Percentiles rank a stretch among this genome's conserved stretches.
These are phyloP conservation scores for Hypocryptadius cinnamomeus DNA, from an alignment of 2,113 vertebrate species.

Conservation along the genomic window DNA sequence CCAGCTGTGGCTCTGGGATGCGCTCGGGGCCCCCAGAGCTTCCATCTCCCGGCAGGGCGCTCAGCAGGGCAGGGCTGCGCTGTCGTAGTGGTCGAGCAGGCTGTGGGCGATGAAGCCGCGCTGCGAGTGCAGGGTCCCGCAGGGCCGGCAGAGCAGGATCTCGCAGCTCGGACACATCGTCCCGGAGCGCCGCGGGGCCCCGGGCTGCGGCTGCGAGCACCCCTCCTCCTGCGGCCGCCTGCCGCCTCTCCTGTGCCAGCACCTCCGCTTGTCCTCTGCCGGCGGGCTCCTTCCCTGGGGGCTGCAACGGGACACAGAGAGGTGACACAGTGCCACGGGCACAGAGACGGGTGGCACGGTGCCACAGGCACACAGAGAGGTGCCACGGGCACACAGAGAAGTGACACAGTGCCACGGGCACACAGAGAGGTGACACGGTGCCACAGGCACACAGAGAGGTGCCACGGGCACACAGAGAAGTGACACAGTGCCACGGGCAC, in stretches of 20 bases:
- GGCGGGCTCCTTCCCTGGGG: not conserved
- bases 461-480: too few species aligned
- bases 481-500: too few species aligned
- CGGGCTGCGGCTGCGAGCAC: not conserved
- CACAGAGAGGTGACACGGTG: too few species aligned
- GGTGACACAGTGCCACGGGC: not conserved
- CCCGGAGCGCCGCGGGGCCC: not conserved
- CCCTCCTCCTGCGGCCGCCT: conserved; percentile 17
- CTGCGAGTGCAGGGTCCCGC: conserved; percentile 59
- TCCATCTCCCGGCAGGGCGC: accelerated
- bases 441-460: too few species aligned
- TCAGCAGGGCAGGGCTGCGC: not conserved
- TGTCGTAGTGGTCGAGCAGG: conserved; percentile 67
- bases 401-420: too few species aligned
- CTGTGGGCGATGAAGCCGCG: conserved; percentile 66
- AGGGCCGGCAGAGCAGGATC: conserved; percentile 43
- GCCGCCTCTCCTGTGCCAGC: not conserved
- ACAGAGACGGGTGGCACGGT: too few species aligned
- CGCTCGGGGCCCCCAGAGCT: not conserved
- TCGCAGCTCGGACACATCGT: conserved; percentile 63
- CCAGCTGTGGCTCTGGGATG: too few species aligned
- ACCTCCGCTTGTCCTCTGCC: conserved; percentile 19
- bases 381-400: too few species aligned
- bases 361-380: too few species aligned
- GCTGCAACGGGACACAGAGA: not conserved